Evolutionary conservation across 2,797 vertebrate species (phyloP).

Genomic region (Tiaroga cobitis): DNA sequence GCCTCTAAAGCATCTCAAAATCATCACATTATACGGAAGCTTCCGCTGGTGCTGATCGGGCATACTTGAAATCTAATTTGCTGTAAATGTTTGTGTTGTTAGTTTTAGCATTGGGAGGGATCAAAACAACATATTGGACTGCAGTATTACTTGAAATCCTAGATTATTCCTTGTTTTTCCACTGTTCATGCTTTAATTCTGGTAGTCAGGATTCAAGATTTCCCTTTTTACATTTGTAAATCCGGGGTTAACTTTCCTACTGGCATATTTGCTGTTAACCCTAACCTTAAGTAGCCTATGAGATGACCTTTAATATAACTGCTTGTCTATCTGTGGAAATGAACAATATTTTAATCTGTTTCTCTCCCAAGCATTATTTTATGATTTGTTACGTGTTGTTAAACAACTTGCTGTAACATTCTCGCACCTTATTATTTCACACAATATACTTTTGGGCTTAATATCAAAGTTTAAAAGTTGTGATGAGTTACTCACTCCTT

Average conservation of each 20-base stretch:
- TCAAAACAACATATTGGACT: slow-evolving; percentile 44
- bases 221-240: neutral
- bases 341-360: neutral
- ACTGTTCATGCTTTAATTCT: neutral
- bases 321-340: slow-evolving; percentile 5
- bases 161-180: neutral
- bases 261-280: neutral
- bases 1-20: slow-evolving; percentile 18
- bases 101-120: slow-evolving; percentile 36
- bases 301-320: slow-evolving; percentile 2
- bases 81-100: slow-evolving; percentile 12
- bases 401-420: neutral
- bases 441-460: neutral
- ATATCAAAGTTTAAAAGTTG: neutral
- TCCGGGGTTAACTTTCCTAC: neutral
- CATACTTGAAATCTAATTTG: slow-evolving; percentile 35
- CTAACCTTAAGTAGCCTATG: neutral
- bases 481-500: neutral
- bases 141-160: slow-evolving; percentile 18
- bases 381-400: neutral
- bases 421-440: neutral
- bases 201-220: neutral
- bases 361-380: neutral
- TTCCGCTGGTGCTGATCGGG: slow-evolving; percentile 36
- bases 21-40: slow-evolving; percentile 4